phyloP scores from a whole-genome alignment of 2,888 invertebrate species.

The Archips xylosteana region DNA sequence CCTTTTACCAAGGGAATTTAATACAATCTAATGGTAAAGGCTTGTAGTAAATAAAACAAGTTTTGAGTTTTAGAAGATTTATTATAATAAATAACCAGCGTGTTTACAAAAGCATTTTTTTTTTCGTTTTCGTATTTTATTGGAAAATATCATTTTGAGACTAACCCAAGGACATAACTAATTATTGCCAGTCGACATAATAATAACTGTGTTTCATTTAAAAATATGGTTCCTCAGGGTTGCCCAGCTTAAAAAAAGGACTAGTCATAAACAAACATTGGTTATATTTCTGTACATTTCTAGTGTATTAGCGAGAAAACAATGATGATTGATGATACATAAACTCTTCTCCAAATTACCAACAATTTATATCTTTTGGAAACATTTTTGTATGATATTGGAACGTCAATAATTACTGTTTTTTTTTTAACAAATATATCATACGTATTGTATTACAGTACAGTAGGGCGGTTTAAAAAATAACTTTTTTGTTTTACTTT shows the following conservation, averaged over 20 bases:
- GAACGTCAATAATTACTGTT: background rate
- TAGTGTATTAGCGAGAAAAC: constrained; percentile 36
- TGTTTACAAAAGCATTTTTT: constrained; percentile 78
- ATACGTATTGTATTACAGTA: background rate
- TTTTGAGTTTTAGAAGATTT: constrained; percentile 72
- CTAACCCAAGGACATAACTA: constrained; percentile 51
- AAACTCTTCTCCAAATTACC: constrained; percentile 15
- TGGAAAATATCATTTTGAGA: constrained; percentile 62
- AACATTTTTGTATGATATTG: background rate
- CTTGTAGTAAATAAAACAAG: constrained; percentile 59
- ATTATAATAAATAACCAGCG: constrained; percentile 82
- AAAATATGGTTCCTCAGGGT: constrained; percentile 49
- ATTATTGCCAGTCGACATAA: constrained; percentile 54
- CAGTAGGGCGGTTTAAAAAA: too few relatives aligned
- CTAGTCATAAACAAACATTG: constrained; percentile 66
- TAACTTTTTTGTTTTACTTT: too few relatives aligned
- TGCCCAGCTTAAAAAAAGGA: constrained; percentile 55
- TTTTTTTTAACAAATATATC: background rate
- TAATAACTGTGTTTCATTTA: constrained; percentile 29
- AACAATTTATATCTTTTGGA: constrained; percentile 12
- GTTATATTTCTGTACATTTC: constrained; percentile 51
- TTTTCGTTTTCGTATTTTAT: constrained; percentile 60
- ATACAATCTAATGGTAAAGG: too few relatives aligned
- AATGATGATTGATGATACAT: constrained; percentile 2
- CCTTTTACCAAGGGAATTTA: too few relatives aligned